Percentiles rank a stretch among this genome's conserved stretches.
These are phyloP conservation scores for Setophaga coronata DNA, from an alignment of 2,113 vertebrate genomes.

Conservation along the genomic window DNA sequence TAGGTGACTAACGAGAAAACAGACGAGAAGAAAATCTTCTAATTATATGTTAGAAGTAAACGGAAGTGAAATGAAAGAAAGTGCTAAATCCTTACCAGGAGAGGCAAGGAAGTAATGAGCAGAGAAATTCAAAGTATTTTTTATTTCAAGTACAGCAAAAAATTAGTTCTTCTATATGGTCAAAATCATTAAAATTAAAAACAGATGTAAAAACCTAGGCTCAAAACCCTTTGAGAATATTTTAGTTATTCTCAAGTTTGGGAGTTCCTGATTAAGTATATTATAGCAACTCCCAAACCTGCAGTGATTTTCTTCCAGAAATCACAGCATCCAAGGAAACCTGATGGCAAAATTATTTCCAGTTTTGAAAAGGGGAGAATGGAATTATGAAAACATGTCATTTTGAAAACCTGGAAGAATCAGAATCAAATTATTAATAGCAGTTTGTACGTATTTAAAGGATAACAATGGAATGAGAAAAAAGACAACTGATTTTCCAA, in stretches of 20 bases:
- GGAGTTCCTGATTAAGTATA: neutral
- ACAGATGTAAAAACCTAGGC: neutral
- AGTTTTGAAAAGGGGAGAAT: neutral
- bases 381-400: neutral
- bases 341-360: neutral
- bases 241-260: neutral
- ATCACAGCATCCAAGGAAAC: neutral
- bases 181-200: neutral
- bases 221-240: neutral
- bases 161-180: neutral
- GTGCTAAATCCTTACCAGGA: neutral
- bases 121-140: neutral
- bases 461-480: neutral
- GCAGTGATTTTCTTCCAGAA: neutral
- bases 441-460: neutral
- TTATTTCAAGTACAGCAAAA: neutral
- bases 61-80: neutral
- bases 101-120: neutral
- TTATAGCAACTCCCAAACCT: neutral
- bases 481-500: neutral
- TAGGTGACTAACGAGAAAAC: neutral
- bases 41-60: neutral
- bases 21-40: neutral
- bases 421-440: neutral
- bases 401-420: neutral